Evolutionary conservation across 2,113 vertebrate species (phyloP).

Genomic region (Zootoca vivipara): DNA sequence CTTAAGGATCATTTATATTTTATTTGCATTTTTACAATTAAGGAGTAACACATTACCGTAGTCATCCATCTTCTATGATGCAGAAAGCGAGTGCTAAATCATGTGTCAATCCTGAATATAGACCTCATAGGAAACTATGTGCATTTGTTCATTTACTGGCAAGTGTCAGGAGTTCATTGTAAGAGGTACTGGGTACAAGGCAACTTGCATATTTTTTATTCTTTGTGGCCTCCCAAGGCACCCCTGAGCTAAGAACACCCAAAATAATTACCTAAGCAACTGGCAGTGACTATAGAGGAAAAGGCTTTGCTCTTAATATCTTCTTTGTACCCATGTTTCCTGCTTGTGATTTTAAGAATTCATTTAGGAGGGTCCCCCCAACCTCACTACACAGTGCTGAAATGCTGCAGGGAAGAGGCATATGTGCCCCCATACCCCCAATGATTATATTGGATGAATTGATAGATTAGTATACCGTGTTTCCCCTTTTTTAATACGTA

Average conservation of each 20-base stretch:
- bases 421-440: neutral
- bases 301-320: neutral
- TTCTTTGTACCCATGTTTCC: neutral
- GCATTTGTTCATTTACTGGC: neutral
- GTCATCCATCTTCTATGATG: no score
- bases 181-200: no score
- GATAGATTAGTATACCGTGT: neutral
- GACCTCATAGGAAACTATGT: no score
- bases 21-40: no score
- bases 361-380: neutral
- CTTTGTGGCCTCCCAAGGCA: neutral
- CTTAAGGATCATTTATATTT: neutral
- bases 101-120: neutral
- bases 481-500: no score
- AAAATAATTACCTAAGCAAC: neutral
- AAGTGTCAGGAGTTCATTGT: neutral
- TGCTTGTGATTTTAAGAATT: slow-evolving; percentile 9
- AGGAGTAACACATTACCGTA: no score
- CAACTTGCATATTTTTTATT: neutral
- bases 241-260: neutral
- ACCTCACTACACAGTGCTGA: neutral
- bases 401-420: neutral
- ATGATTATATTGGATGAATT: neutral
- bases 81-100: neutral
- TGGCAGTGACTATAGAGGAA: neutral